Conservation (phyloP, 92 coral and sea anemone species). For the Paragorgia papillata region DNA sequence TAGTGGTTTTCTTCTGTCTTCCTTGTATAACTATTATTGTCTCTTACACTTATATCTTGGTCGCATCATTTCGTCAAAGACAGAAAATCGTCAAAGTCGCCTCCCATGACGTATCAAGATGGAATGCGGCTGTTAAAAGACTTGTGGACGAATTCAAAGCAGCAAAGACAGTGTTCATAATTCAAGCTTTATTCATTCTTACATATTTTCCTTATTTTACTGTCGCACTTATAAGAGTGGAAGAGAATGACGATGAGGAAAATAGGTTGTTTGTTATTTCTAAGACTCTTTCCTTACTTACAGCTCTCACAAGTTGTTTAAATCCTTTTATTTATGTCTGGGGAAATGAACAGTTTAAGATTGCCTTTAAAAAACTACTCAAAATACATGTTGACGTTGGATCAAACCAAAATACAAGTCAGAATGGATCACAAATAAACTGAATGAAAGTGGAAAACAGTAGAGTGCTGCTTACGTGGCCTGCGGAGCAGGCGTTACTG, state of each 20-base stretch:
- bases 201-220: conserved; percentile 22
- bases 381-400: too few relatives aligned
- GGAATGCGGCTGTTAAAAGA: background rate
- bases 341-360: conserved; percentile 6
- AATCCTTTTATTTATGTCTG: conserved; percentile 23
- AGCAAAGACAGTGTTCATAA: conserved; percentile 6
- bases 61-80: conserved; percentile 3
- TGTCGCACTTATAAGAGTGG: conserved; percentile 8
- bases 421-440: too few relatives aligned
- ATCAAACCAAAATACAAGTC: background rate
- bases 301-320: conserved; percentile 6
- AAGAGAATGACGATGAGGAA: conserved; percentile 7
- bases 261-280: background rate
- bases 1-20: background rate
- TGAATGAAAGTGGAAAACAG: too few relatives aligned
- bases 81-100: background rate
- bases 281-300: background rate
- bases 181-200: conserved; percentile 1
- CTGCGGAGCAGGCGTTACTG: too few relatives aligned
- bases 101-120: background rate
- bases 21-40: conserved; percentile 1
- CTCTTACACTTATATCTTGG: conserved; percentile 3
- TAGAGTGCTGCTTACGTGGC: too few relatives aligned
- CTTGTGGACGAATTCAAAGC: conserved; percentile 17
- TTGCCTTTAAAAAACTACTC: conserved; percentile 27